These are phyloP conservation scores for Zhengitettix transpicula DNA, from an alignment of 2,888 invertebrate genomes.

Conservation along the genomic window DNA sequence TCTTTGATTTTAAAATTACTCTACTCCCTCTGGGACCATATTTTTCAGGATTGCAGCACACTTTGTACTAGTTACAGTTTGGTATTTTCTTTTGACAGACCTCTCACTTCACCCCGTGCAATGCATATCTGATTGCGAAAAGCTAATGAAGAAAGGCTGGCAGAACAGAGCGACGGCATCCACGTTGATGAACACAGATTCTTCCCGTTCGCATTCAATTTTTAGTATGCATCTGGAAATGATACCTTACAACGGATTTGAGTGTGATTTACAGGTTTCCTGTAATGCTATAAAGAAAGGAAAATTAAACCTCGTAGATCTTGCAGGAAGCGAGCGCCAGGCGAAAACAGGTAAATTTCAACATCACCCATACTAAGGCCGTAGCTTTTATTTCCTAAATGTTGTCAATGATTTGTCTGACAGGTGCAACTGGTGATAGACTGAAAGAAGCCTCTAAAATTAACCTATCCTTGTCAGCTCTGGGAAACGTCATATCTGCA, in stretches of 20 bases:
- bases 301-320: constrained; percentile 72
- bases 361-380: not conserved
- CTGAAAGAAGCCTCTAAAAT: constrained; percentile 81
- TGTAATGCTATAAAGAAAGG: constrained; percentile 24
- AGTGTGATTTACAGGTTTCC: constrained; percentile 16
- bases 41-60: too few species aligned
- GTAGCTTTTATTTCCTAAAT: too few species aligned
- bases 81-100: constrained; percentile 24
- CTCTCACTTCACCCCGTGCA: constrained; percentile 61
- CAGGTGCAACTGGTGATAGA: constrained; percentile 69
- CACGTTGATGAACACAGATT: constrained; percentile 77
- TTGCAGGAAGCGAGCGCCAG: constrained; percentile 73
- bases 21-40: too few species aligned
- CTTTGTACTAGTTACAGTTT: too few species aligned
- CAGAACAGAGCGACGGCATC: constrained; percentile 66
- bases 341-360: constrained; percentile 7
- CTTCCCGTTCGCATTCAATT: constrained; percentile 74
- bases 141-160: constrained; percentile 57
- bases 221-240: constrained; percentile 75
- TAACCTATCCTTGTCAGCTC: constrained; percentile 68
- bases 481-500: constrained; percentile 81
- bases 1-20: too few species aligned
- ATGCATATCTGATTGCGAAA: constrained; percentile 58
- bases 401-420: constrained; percentile 14
- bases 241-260: constrained; percentile 33